These are phyloP conservation scores for Ophion ellenae DNA, from an alignment of 2,888 invertebrate species.

Conservation along the genomic window DNA sequence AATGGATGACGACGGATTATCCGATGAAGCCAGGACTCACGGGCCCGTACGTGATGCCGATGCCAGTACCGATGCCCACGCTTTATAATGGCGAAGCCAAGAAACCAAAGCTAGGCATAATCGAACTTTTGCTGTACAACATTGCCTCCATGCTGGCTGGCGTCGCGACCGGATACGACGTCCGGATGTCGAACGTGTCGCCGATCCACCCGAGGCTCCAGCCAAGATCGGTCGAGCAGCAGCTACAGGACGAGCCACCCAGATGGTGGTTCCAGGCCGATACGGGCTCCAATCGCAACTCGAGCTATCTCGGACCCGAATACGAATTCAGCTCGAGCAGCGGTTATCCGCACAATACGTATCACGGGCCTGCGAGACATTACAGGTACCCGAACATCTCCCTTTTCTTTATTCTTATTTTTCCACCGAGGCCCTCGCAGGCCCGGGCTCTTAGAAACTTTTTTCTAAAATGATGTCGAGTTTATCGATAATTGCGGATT, in stretches of 20 bases:
- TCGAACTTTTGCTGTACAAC: constrained; percentile 93
- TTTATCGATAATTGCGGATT: too few species aligned
- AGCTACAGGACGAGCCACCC: constrained; percentile 74
- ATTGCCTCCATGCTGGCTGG: constrained; percentile 96
- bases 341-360: constrained; percentile 93
- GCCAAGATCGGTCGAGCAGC: constrained; percentile 82
- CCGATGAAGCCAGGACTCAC: constrained; percentile 79
- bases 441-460: too few species aligned
- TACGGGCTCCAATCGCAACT: constrained; percentile 79
- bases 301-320: constrained; percentile 83
- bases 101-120: constrained; percentile 89
- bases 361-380: constrained; percentile 93
- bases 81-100: constrained; percentile 91
- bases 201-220: constrained; percentile 92
- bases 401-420: not conserved
- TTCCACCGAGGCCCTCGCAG: too few species aligned
- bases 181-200: constrained; percentile 93
- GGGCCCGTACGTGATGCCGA: constrained; percentile 82
- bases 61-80: constrained; percentile 91
- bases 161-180: constrained; percentile 96
- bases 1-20: constrained; percentile 79
- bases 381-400: constrained; percentile 83
- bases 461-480: too few species aligned
- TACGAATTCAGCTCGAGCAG: constrained; percentile 86
- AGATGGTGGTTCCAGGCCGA: constrained; percentile 81